Evolutionary conservation across 1,140 invertebrate genomes (phyloP).

Genomic region (Drosophila athabasca): DNA sequence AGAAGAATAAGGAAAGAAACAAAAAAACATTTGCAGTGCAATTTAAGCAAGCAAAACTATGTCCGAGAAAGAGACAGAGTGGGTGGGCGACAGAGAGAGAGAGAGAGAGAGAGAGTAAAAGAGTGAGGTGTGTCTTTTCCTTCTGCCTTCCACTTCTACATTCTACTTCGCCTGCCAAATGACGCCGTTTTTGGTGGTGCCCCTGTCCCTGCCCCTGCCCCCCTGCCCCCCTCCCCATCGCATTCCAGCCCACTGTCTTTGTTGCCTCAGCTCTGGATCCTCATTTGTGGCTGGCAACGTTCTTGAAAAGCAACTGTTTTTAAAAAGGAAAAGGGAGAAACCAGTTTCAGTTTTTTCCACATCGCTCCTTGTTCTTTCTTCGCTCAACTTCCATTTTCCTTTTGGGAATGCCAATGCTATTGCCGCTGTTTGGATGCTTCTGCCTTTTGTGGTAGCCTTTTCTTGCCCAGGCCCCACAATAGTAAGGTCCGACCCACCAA

Average conservation of each 20-base stretch:
- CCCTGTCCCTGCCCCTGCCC: not conserved
- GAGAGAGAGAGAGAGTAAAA: not conserved
- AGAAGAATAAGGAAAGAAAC: not conserved
- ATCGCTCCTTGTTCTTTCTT: slow-evolving; percentile 1
- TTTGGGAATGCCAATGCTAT: slow-evolving; percentile 42
- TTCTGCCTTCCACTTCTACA: slow-evolving; percentile 6
- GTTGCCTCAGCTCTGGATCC: not conserved
- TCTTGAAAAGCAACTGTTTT: slow-evolving; percentile 75
- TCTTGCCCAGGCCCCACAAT: too few relatives aligned
- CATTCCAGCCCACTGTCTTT: not conserved
- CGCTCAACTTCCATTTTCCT: slow-evolving; percentile 66
- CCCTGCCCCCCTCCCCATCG: not conserved
- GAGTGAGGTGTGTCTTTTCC: slow-evolving; percentile 1
- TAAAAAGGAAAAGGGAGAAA: slow-evolving; percentile 81
- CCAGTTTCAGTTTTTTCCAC: slow-evolving; percentile 65
- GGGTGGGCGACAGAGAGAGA: not conserved
- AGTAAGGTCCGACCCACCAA: too few relatives aligned
- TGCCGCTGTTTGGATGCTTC: slow-evolving; percentile 7
- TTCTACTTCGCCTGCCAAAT: slow-evolving; percentile 2
- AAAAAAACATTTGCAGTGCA: slow-evolving; percentile 1
- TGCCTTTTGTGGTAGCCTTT: not conserved
- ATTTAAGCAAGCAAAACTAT: too few relatives aligned
- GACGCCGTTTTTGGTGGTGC: slow-evolving; percentile 9
- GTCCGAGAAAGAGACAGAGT: not conserved
- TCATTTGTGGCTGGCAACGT: slow-evolving; percentile 4